Conservation (phyloP, 2,888 invertebrate genomes). For the Aphodius granarius region DNA sequence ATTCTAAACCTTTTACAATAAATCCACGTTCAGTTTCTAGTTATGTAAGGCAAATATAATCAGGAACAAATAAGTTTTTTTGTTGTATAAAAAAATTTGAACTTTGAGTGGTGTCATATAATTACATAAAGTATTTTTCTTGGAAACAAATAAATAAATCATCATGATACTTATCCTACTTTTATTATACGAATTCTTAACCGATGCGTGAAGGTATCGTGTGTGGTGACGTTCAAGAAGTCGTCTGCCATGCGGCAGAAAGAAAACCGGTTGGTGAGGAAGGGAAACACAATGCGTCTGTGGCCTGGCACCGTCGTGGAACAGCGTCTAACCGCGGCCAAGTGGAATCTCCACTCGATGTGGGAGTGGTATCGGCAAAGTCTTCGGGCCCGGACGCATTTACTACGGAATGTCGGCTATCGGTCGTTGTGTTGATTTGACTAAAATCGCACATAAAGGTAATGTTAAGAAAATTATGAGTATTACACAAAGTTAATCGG, state of each 20-base stretch:
- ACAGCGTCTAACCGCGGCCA: not conserved
- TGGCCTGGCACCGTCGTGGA: not conserved
- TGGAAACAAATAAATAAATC: no score
- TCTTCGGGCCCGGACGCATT: constrained; percentile 22
- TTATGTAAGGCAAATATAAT: no score
- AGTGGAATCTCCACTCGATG: not conserved
- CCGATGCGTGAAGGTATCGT: not conserved
- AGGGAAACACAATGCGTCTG: not conserved
- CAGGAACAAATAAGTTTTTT: no score
- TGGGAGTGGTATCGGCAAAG: not conserved
- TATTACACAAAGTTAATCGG: constrained; percentile 31
- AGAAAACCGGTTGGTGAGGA: not conserved
- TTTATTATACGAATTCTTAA: not conserved
- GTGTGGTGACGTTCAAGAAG: not conserved
- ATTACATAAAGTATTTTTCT: no score
- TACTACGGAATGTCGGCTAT: constrained; percentile 34
- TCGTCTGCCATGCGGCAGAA: not conserved
- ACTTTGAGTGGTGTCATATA: no score
- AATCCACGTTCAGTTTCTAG: no score
- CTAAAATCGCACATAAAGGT: constrained; percentile 35
- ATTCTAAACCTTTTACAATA: no score
- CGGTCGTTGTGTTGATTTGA: constrained; percentile 29
- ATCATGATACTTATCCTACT: not conserved
- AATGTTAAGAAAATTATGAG: no score
- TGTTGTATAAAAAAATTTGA: no score